phyloP scores from a whole-genome alignment of 2,797 vertebrate species.

The Lateolabrax maculatus region DNA sequence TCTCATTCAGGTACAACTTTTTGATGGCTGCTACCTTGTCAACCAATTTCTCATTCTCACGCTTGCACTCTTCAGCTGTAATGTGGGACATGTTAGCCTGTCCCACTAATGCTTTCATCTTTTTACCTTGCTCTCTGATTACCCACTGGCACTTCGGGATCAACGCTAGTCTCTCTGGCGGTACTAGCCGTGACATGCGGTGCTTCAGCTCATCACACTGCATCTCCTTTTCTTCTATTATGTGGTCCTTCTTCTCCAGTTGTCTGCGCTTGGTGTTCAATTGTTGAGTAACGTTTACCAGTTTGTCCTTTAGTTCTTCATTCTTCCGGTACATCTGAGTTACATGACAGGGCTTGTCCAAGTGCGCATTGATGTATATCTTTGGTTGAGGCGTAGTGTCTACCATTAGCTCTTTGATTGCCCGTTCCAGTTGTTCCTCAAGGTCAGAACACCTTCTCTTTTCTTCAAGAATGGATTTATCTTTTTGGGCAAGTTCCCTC shows the following conservation, averaged over 20 bases:
- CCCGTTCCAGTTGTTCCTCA: background rate
- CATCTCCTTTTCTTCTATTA: background rate
- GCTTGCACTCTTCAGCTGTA: background rate
- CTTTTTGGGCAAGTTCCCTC: too few species aligned
- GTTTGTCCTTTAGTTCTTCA: accelerated
- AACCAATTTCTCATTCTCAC: background rate
- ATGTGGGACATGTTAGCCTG: background rate
- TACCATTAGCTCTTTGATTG: background rate
- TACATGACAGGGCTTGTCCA: background rate
- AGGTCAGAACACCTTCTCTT: background rate
- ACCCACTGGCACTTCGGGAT: background rate
- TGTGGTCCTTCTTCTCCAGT: background rate
- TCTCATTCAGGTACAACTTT: background rate
- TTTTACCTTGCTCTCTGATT: background rate
- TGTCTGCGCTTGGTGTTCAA: background rate
- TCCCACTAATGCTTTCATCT: background rate
- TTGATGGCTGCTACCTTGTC: background rate
- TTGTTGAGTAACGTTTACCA: background rate
- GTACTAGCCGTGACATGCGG: background rate
- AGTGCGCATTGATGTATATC: accelerated
- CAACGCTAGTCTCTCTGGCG: background rate
- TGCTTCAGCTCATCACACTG: background rate
- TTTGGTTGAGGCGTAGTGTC: background rate
- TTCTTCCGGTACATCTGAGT: background rate
- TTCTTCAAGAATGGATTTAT: too few species aligned